Percentiles rank a stretch among this genome's conserved stretches.
These are phyloP conservation scores for Scolanthus callimorphus DNA, from an alignment of 92 coral and sea anemone species.

Conservation along the genomic window DNA sequence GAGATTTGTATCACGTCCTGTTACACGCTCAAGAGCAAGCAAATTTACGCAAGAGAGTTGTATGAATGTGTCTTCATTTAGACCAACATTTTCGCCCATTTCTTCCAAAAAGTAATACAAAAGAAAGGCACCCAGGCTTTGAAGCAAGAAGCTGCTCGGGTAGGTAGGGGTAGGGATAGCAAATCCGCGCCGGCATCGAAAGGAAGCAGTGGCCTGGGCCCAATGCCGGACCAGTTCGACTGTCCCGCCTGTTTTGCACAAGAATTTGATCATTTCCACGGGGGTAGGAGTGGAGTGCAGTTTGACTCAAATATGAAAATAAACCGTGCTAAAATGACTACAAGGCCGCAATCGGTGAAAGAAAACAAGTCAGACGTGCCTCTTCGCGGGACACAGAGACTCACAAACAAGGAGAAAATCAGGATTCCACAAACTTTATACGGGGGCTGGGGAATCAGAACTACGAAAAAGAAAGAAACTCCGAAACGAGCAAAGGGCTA, in stretches of 20 bases:
- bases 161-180: conserved; percentile 1
- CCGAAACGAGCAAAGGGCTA: conserved; percentile 7
- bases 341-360: conserved; percentile 39
- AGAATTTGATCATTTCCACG: conserved; percentile 24
- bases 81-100: conserved; percentile 34
- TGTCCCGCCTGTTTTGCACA: conserved; percentile 41
- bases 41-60: not conserved
- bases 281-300: conserved; percentile 15
- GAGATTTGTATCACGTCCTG: conserved; percentile 27
- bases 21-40: conserved; percentile 42
- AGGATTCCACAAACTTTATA: conserved; percentile 31
- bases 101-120: conserved; percentile 9
- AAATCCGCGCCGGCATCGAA: conserved; percentile 56
- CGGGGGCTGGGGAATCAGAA: conserved; percentile 71
- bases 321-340: conserved; percentile 58
- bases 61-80: conserved; percentile 8
- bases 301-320: conserved; percentile 54
- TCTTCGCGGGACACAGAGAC: too few species aligned
- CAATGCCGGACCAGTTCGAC: conserved; percentile 28
- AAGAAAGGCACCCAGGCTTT: not conserved
- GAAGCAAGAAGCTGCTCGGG: not conserved
- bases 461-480: conserved; percentile 8
- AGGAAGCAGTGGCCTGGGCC: too few species aligned
- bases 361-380: too few species aligned
- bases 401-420: not conserved